Percentiles rank a stretch among this genome's conserved stretches.
Evolutionary conservation across 2,888 invertebrate genomes (phyloP).

Genomic region (Syrista parreyssii): DNA sequence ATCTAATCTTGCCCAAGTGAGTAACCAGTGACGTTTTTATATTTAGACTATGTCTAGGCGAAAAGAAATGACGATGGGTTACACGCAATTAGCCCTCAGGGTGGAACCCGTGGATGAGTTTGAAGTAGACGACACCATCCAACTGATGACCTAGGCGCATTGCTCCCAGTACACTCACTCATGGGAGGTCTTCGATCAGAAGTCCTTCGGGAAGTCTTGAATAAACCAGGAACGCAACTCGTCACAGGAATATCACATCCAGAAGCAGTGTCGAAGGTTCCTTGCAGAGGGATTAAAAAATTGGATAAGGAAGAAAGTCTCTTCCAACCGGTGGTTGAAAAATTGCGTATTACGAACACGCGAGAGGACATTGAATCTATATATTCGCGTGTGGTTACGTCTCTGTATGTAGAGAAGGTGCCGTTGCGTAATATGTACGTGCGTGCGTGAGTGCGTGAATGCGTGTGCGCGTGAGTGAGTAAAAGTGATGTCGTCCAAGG

Average conservation of each 20-base stretch:
- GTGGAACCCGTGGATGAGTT: conserved; percentile 60
- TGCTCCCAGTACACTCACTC: background rate
- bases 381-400: background rate
- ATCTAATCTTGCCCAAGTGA: background rate
- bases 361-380: background rate
- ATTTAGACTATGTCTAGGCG: conserved; percentile 55
- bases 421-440: background rate
- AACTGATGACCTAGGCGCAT: conserved; percentile 58
- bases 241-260: background rate
- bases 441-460: background rate
- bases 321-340: background rate
- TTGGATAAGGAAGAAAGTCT: background rate
- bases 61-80: conserved; percentile 55
- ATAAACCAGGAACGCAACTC: background rate
- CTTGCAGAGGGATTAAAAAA: background rate
- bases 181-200: background rate
- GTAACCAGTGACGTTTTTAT: background rate
- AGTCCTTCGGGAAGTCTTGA: background rate
- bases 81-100: conserved; percentile 58
- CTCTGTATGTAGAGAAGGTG: background rate
- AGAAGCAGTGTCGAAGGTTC: background rate
- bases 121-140: conserved; percentile 58
- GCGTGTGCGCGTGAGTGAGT: background rate
- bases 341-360: background rate
- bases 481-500: background rate